These are phyloP conservation scores for Nineta flava DNA, from an alignment of 2,888 invertebrate genomes.

Conservation along the genomic window DNA sequence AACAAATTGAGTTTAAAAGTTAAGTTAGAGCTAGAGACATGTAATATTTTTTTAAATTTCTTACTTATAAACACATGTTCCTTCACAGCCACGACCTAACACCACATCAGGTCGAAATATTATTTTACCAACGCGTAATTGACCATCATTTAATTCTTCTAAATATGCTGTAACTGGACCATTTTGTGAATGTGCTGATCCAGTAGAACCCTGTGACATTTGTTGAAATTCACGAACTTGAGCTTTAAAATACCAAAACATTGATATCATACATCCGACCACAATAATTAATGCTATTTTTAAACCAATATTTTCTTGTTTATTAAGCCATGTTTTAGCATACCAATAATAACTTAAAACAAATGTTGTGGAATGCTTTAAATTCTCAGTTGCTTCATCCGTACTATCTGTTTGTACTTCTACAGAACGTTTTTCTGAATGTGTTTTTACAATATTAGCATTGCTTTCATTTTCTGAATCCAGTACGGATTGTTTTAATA, in stretches of 20 bases:
- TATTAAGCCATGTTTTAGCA: slow-evolving; percentile 46
- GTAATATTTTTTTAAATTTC: slow-evolving; percentile 9
- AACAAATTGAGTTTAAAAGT: too few relatives aligned
- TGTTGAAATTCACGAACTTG: slow-evolving; percentile 55
- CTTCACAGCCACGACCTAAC: slow-evolving; percentile 94
- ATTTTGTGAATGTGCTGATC: slow-evolving; percentile 19
- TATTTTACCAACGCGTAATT: slow-evolving; percentile 72
- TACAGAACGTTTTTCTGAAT: slow-evolving; percentile 25
- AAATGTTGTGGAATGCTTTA: background rate
- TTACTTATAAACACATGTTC: slow-evolving; percentile 90
- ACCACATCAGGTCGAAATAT: slow-evolving; percentile 70
- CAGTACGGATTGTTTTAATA: slow-evolving; percentile 25
- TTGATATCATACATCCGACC: slow-evolving; percentile 47
- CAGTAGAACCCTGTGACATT: slow-evolving; percentile 36
- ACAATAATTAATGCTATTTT: slow-evolving; percentile 53
- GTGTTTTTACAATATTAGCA: slow-evolving; percentile 30
- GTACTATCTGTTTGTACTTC: slow-evolving; percentile 41
- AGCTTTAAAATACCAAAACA: slow-evolving; percentile 61
- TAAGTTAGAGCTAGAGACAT: too few relatives aligned
- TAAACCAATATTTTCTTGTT: slow-evolving; percentile 59
- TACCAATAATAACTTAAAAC: slow-evolving; percentile 23
- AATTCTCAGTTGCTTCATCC: slow-evolving; percentile 25
- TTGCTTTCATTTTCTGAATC: slow-evolving; percentile 24
- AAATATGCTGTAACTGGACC: slow-evolving; percentile 35
- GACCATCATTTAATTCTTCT: slow-evolving; percentile 46